phyloP scores from a whole-genome alignment of 2,113 vertebrate species.

The Danionella cerebrum region DNA sequence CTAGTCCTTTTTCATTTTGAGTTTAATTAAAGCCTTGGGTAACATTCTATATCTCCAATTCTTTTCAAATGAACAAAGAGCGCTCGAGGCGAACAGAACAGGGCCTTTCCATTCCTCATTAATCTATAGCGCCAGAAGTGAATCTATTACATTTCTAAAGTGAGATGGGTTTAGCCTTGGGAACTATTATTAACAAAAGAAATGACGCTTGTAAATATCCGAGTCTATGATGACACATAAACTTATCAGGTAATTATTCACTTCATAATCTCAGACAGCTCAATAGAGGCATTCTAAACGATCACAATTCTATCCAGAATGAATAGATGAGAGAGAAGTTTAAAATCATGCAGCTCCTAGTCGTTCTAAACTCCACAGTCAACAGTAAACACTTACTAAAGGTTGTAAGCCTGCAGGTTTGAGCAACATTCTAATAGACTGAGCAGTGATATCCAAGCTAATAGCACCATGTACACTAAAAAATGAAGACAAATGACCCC shows the following conservation, averaged over 20 bases:
- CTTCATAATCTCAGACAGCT: too few relatives aligned
- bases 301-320: too few relatives aligned
- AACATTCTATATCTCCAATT: slow-evolving; percentile 3
- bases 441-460: slow-evolving; percentile 4
- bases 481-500: not conserved
- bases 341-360: too few relatives aligned
- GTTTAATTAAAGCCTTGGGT: slow-evolving; percentile 34
- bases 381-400: too few relatives aligned
- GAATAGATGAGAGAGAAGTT: too few relatives aligned
- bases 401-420: not conserved
- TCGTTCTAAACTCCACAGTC: too few relatives aligned
- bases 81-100: not conserved
- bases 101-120: not conserved
- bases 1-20: not conserved
- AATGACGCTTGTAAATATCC: not conserved
- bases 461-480: not conserved
- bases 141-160: not conserved
- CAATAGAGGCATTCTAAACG: too few relatives aligned
- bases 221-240: not conserved
- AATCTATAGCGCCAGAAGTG: not conserved
- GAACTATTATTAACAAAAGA: not conserved
- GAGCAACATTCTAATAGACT: not conserved
- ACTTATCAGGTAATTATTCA: too few relatives aligned
- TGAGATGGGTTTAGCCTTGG: not conserved
- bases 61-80: not conserved